Conservation (phyloP, 2,113 vertebrate genomes). For the Caranx ignobilis region DNA sequence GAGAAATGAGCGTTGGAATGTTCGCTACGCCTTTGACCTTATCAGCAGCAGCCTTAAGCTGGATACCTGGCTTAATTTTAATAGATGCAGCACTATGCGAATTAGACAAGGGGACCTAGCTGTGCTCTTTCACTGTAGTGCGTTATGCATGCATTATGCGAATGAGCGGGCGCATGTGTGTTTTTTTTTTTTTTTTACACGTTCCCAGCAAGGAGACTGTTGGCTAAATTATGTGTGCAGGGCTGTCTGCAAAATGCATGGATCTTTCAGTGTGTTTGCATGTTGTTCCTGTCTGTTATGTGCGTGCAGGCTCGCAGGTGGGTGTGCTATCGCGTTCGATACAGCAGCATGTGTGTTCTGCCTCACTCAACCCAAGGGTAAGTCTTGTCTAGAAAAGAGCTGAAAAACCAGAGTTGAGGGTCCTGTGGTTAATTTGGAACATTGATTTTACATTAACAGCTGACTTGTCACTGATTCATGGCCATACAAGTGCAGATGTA, state of each 20-base stretch:
- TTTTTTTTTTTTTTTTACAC: slow-evolving; percentile 39
- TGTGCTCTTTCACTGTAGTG: slow-evolving; percentile 51
- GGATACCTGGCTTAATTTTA: slow-evolving; percentile 75
- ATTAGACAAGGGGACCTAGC: slow-evolving; percentile 67
- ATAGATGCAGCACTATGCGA: slow-evolving; percentile 73
- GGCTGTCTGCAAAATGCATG: slow-evolving; percentile 23
- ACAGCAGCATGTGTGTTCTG: slow-evolving; percentile 47
- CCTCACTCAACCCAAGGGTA: slow-evolving; percentile 70
- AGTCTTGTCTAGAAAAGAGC: slow-evolving; percentile 54
- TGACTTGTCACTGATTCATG: slow-evolving; percentile 76
- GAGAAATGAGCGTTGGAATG: slow-evolving; percentile 74
- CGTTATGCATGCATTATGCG: slow-evolving; percentile 55
- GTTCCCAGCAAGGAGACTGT: background rate
- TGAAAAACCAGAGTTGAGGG: slow-evolving; percentile 60
- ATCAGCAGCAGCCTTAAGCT: slow-evolving; percentile 73
- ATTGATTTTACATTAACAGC: slow-evolving; percentile 85
- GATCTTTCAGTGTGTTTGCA: slow-evolving; percentile 8
- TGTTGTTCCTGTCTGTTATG: background rate
- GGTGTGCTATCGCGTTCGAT: slow-evolving; percentile 9
- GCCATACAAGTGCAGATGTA: slow-evolving; percentile 72
- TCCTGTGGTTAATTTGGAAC: slow-evolving; percentile 82
- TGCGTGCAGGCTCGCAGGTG: slow-evolving; percentile 25
- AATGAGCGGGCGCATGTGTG: slow-evolving; percentile 46
- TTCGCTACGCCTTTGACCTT: slow-evolving; percentile 79
- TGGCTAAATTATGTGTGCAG: slow-evolving; percentile 2